These are phyloP conservation scores for Pipra filicauda DNA, from an alignment of 2,113 vertebrate species.

Conservation along the genomic window DNA sequence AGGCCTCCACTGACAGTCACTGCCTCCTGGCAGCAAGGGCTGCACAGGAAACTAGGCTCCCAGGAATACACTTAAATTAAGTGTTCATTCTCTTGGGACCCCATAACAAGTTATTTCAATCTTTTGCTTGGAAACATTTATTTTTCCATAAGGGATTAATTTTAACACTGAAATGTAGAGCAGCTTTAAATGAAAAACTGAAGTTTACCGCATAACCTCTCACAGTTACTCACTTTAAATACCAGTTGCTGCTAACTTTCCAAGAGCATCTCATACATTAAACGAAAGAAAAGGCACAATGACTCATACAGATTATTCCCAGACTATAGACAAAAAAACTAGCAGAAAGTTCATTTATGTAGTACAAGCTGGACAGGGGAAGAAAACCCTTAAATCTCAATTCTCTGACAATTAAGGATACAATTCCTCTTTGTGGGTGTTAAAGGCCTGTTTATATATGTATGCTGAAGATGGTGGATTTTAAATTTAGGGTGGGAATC, in stretches of 20 bases:
- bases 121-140: not conserved
- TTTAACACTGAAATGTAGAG: not conserved
- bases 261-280: not conserved
- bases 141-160: not conserved
- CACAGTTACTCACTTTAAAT: not conserved
- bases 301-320: not conserved
- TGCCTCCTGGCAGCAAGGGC: not conserved
- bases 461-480: not conserved
- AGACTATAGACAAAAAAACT: not conserved
- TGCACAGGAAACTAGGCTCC: not conserved
- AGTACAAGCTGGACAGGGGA: not conserved
- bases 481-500: not conserved
- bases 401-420: not conserved
- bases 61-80: not conserved
- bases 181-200: not conserved
- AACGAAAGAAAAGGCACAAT: not conserved
- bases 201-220: not conserved
- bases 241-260: not conserved
- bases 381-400: not conserved
- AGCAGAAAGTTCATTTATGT: not conserved
- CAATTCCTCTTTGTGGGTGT: not conserved
- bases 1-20: not conserved
- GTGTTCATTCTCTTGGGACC: not conserved
- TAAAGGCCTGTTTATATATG: not conserved
- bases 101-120: not conserved